phyloP scores from a whole-genome alignment of 2,797 vertebrate genomes.

The Schizothorax lantsangensis region DNA sequence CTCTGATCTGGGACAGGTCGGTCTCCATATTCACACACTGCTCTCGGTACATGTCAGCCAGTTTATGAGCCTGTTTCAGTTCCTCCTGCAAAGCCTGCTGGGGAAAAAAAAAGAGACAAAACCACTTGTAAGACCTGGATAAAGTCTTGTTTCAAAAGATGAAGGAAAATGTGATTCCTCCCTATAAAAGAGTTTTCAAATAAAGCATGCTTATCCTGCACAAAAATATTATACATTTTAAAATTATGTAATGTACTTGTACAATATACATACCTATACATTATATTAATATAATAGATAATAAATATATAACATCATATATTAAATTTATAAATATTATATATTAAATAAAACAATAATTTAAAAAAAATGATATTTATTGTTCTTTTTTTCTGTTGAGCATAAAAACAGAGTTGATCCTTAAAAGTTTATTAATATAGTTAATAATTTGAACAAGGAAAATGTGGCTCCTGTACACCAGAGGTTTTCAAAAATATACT shows the following conservation, averaged over 20 bases:
- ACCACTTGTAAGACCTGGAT: not conserved
- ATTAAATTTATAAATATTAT: not conserved
- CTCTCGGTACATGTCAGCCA: conserved; percentile 92
- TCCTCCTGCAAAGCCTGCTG: conserved; percentile 85
- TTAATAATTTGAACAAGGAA: not conserved
- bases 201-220: not conserved
- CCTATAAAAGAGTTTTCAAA: not conserved
- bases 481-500: not conserved
- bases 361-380: too few relatives aligned
- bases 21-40: conserved; percentile 92
- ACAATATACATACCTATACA: not conserved
- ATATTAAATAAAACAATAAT: too few relatives aligned
- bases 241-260: not conserved
- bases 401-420: too few relatives aligned
- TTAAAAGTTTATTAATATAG: too few relatives aligned
- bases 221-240: not conserved
- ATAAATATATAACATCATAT: not conserved
- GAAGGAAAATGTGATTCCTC: not conserved
- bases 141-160: not conserved
- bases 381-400: too few relatives aligned
- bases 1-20: conserved; percentile 87
- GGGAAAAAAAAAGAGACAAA: not conserved
- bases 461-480: not conserved
- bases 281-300: not conserved
- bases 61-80: conserved; percentile 84